phyloP scores from a whole-genome alignment of 2,888 invertebrate species.

The Lottia scabra region DNA sequence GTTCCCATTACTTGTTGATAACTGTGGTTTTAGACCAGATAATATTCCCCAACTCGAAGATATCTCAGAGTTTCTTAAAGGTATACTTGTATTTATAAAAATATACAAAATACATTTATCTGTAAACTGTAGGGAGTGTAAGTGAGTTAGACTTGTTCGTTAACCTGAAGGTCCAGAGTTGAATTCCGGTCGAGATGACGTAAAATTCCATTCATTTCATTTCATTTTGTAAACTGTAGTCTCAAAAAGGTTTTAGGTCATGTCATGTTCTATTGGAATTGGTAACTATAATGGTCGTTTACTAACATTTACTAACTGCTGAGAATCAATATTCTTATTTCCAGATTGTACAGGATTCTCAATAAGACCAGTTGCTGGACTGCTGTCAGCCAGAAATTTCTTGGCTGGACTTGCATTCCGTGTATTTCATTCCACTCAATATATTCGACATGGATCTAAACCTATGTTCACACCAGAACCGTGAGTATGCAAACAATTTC shows the following conservation, averaged over 20 bases:
- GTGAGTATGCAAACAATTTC: constrained; percentile 73
- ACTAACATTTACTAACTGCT: no score
- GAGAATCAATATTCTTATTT: constrained; percentile 3
- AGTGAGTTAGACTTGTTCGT: no score
- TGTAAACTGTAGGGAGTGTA: no score
- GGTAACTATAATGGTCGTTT: no score
- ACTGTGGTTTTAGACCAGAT: constrained; percentile 77
- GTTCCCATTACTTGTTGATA: constrained; percentile 90
- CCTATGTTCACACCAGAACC: constrained; percentile 99
- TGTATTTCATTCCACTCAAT: constrained; percentile 88
- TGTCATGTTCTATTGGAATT: no score
- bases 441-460: constrained; percentile 95
- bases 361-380: constrained; percentile 91
- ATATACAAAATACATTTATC: no score
- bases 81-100: constrained; percentile 72
- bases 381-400: constrained; percentile 84
- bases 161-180: no score
- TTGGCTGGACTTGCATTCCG: constrained; percentile 84
- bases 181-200: no score
- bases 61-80: constrained; percentile 87
- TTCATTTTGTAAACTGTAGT: no score
- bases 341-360: constrained; percentile 88
- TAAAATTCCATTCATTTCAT: no score
- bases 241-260: no score
- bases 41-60: constrained; percentile 94